Evolutionary conservation across 2,797 vertebrate genomes (phyloP), one percentile per base, ranked within the genome.

Genomic region (Menidia menidia): DNA sequence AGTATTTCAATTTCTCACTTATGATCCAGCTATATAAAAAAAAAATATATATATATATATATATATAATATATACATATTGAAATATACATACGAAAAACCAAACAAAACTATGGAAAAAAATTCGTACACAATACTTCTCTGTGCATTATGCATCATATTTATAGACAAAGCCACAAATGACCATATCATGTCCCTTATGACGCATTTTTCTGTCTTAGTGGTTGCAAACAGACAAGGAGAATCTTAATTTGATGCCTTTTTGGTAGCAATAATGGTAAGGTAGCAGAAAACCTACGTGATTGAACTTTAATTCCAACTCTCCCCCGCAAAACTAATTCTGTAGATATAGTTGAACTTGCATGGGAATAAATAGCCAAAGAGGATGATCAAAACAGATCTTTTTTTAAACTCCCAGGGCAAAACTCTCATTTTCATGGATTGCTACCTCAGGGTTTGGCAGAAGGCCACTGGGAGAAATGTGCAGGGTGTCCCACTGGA

Each of bases 191-290:
- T 88, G 86, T 89, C 88, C 80, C 92, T 82, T 72, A 63, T 92
- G 92, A 93, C 64, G 90, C 87, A 91, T 90, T 94, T 93, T 89
- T 93, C 74, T 78, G 88, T 87, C 86, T 83, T 53, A 44, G 93
- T 60, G 94, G 93, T 94, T 67, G 65, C 77, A 2, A 57, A 75
- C 84, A 90, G 82, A 94, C 90, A 91, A 90, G 89, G 80, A 88
- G 83, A 89, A 93, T 93, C 92, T 86, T 84, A 93, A 93, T 93
- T 93, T 92, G 92, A 78, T 84, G 66, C 87, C 86, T 57, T 87
- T 87, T 82, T 87, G 91, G 89, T 73, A 87, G 84, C 81, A 94
- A 94, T 95, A 94, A 95, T 95, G 73, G 90, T 92, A 91, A 92
- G 90, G 90, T 94, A 92, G 83, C 66, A 78, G 88, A 93, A 94